These are phyloP conservation scores for Onthophagus sagittarius DNA, from an alignment of 2,888 invertebrate species.

Conservation along the genomic window DNA sequence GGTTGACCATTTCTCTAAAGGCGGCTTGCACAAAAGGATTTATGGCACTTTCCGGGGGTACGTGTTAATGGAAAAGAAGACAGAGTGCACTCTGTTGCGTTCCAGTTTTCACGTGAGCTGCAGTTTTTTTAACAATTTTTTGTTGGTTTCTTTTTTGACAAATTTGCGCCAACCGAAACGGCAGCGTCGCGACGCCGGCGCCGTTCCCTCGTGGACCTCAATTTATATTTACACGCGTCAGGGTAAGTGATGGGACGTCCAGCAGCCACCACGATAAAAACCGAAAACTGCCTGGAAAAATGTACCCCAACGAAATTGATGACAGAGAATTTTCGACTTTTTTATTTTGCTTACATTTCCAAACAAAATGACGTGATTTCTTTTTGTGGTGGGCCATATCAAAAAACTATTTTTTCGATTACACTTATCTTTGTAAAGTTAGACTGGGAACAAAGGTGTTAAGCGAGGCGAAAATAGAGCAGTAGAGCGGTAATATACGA, in stretches of 20 bases:
- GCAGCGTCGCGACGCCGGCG: background rate
- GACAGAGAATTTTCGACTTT: background rate
- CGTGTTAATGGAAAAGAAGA: constrained; percentile 11
- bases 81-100: constrained; percentile 6
- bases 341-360: background rate
- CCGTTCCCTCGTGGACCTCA: background rate
- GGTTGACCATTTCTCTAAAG: background rate
- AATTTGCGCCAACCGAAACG: background rate
- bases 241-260: background rate
- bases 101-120: background rate
- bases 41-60: constrained; percentile 1
- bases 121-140: background rate
- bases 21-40: background rate
- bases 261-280: background rate
- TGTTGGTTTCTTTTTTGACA: background rate
- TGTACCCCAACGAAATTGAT: background rate
- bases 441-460: background rate
- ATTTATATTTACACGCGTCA: background rate
- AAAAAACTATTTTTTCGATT: no score
- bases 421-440: no score
- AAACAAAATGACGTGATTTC: no score
- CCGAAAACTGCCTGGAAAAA: background rate
- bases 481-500: background rate
- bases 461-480: background rate
- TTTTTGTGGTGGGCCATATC: no score